Evolutionary conservation across 2,888 invertebrate genomes (phyloP), one percentile per base, ranked within the genome.

Genomic region (Apantesis nais): DNA sequence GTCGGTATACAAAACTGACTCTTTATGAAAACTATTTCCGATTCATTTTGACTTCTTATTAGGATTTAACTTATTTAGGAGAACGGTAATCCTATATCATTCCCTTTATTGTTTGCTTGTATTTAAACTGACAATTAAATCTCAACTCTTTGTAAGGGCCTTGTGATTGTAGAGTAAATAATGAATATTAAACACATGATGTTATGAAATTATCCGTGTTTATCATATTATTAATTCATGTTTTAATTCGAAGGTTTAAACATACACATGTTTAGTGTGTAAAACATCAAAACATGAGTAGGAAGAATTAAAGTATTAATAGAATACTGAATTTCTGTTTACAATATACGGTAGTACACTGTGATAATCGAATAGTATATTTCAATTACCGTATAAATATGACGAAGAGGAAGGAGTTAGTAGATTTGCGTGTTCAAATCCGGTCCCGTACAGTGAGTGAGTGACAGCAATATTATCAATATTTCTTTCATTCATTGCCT

Each of bases 161-260:
- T 55, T 39, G 31, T 55, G 44, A n/a, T 67, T 67, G 41, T 66
- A 69, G 29, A 2, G 34, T 70, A 39, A 66, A 70, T 70, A 66
- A 70, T 39, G 41, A 70, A 44, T 61, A 22, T 48, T 31, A 61
- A 62, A 70, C 39, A 39, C 62, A 41, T 62, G 19, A 44, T 62
- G 55, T 29, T 66, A 62, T 62, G 61, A 60, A 65, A 61, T 61
- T 52, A 66, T 41, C 62, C n/a, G 62, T 62, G 19, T 62, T 66
- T 67, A 63, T 48, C 52, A 62, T 62, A 67, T 68, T 58, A 68
- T 29, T 68, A 31, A 68, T 68, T 68, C 68, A 68, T 58, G 19
- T 25, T 63, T 39, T 62, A 37, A 25, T 12, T 41, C 29, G 29
- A 29, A 41, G 41, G 63, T 63, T 31, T 16, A 44, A 44, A 63